Conservation (phyloP, 2,888 invertebrate genomes). For the Ditula angustiorana region DNA sequence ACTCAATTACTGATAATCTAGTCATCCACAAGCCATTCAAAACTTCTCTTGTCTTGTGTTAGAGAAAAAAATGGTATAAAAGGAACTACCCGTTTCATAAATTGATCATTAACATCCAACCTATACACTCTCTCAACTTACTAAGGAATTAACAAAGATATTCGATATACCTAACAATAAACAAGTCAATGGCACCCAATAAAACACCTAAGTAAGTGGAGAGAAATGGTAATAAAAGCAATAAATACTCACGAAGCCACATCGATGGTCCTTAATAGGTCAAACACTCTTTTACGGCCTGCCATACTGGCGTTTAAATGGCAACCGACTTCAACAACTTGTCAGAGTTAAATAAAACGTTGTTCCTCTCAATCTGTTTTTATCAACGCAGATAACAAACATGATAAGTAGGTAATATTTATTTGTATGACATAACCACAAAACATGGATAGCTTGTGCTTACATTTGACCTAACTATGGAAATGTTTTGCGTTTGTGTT, state of each 20-base stretch:
- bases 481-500: not conserved
- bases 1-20: too few species aligned
- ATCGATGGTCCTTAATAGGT: conserved; percentile 87
- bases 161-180: not conserved
- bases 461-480: too few species aligned
- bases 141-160: not conserved
- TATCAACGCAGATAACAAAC: conserved; percentile 13
- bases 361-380: not conserved
- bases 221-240: not conserved
- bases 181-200: not conserved
- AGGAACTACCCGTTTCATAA: too few species aligned
- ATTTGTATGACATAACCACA: not conserved
- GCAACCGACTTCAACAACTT: not conserved
- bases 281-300: conserved; percentile 86
- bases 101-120: too few species aligned
- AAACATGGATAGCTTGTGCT: not conserved
- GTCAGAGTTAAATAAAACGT: not conserved
- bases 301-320: conserved; percentile 59
- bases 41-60: too few species aligned
- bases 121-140: too few species aligned
- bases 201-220: not conserved
- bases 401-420: conserved; percentile 10
- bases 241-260: conserved; percentile 87
- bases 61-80: too few species aligned
- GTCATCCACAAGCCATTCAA: too few species aligned